A percentile compares a stretch with the other conserved stretches of the same genome.
Evolutionary conservation across 2,113 vertebrate genomes (phyloP).

Genomic region (Gadus macrocephalus): DNA sequence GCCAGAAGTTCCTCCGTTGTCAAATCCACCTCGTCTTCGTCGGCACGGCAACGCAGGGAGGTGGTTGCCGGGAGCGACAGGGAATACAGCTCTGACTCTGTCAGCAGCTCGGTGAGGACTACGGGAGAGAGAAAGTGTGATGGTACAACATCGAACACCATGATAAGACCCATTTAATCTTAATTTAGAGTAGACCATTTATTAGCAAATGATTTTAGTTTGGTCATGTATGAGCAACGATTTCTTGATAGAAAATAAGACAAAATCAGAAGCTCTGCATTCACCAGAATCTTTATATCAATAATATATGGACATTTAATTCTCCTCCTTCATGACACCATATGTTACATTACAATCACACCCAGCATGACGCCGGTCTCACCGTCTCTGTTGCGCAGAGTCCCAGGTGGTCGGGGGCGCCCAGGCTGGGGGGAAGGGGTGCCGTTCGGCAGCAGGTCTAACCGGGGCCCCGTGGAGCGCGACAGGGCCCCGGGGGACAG

Average conservation of each 20-base stretch:
- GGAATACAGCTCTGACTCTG: constrained; percentile 64
- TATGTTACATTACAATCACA: neutral
- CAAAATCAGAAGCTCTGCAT: too few relatives aligned
- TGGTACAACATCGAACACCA: neutral
- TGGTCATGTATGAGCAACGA: too few relatives aligned
- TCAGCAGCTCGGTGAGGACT: constrained; percentile 66
- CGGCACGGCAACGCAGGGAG: constrained; percentile 41
- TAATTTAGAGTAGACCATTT: too few relatives aligned
- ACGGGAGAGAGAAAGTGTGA: constrained; percentile 3
- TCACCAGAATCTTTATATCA: too few relatives aligned
- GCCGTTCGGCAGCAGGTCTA: constrained; percentile 38
- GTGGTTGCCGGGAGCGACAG: constrained; percentile 59
- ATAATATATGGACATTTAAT: too few relatives aligned
- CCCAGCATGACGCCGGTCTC: constrained; percentile 4
- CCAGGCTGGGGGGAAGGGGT: neutral
- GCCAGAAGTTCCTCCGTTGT: constrained; percentile 84
- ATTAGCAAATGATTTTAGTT: neutral
- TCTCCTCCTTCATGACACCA: too few relatives aligned
- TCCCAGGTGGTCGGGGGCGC: neutral
- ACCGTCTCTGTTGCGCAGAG: constrained; percentile 67
- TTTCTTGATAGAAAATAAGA: too few relatives aligned
- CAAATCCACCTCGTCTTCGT: constrained; percentile 76
- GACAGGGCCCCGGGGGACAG: constrained; percentile 24
- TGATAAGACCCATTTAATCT: neutral
- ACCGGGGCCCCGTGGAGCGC: constrained; percentile 30